Conservation (phyloP, 2,797 vertebrate genomes). For the Acridotheres tristis region DNA sequence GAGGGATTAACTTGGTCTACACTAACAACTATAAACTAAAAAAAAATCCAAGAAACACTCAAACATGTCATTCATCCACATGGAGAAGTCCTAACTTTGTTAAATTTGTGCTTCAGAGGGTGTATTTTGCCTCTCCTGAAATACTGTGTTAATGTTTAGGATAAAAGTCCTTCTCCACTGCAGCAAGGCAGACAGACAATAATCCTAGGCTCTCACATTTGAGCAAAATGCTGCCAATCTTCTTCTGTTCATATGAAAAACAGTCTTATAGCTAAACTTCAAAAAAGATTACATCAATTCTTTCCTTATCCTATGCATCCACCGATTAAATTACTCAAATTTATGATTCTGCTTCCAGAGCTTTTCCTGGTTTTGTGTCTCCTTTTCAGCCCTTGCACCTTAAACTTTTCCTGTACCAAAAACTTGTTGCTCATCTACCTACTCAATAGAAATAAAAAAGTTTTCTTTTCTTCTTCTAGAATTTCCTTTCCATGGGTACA, state of each 20-base stretch:
- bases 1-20: neutral
- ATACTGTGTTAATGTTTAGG: neutral
- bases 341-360: neutral
- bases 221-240: neutral
- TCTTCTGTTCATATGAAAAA: neutral
- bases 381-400: neutral
- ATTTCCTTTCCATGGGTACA: neutral
- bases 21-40: neutral
- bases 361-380: neutral
- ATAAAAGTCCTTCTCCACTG: neutral
- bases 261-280: neutral
- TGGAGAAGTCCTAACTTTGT: neutral
- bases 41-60: neutral
- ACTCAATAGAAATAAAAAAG: neutral
- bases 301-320: neutral
- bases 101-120: neutral
- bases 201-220: neutral
- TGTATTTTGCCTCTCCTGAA: neutral
- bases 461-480: neutral
- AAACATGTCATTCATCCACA: neutral
- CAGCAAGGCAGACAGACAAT: too few species aligned
- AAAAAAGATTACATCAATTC: neutral
- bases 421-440: neutral
- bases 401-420: neutral
- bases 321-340: neutral